phyloP scores from a whole-genome alignment of 2,888 invertebrate genomes.

The Caenorhabditis zanzibari region DNA sequence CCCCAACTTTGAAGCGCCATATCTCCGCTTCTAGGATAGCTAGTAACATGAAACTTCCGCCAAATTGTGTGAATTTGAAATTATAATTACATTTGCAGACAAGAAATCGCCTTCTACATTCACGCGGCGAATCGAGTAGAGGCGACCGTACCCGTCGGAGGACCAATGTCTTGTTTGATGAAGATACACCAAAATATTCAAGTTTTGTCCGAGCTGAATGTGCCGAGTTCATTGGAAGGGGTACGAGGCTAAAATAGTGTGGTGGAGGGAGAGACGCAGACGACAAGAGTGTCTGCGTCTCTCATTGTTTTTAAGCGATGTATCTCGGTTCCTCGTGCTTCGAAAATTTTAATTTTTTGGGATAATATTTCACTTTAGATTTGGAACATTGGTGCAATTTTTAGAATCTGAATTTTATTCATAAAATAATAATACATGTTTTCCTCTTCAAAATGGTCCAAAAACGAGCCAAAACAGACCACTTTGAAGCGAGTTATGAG shows the following conservation, averaged over 20 bases:
- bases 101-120: constrained; percentile 49
- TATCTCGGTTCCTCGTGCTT: too few species aligned
- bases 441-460: too few species aligned
- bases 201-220: constrained; percentile 14
- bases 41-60: constrained; percentile 33
- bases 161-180: constrained; percentile 40
- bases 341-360: neutral
- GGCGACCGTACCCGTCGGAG: constrained; percentile 36
- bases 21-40: too few species aligned
- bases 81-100: constrained; percentile 14
- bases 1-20: too few species aligned
- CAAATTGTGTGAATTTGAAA: neutral
- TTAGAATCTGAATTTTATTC: neutral
- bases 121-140: constrained; percentile 63
- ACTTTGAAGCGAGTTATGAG: neutral
- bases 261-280: too few species aligned
- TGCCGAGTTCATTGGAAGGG: constrained; percentile 33
- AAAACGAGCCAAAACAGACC: neutral
- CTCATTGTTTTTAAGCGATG: too few species aligned
- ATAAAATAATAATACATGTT: too few species aligned
- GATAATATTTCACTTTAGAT: neutral
- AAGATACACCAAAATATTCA: constrained; percentile 23
- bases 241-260: too few species aligned
- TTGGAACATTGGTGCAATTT: neutral
- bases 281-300: too few species aligned